phyloP scores from a whole-genome alignment of 2,113 vertebrate species.

The Melanerpes formicivorus region DNA sequence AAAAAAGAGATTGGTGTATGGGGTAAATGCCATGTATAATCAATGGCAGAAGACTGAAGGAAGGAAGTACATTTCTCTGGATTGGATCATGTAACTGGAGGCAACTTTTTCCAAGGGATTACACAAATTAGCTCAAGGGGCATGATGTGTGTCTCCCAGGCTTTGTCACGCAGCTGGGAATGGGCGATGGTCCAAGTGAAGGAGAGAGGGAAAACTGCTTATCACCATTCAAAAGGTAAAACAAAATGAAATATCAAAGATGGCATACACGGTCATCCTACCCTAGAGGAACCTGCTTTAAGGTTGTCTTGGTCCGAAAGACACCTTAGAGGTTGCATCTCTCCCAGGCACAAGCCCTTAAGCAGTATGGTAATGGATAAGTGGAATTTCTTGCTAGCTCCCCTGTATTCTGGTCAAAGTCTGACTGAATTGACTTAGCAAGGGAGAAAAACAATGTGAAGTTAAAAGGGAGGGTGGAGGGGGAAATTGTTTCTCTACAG shows the following conservation, averaged over 20 bases:
- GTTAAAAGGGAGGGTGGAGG: not conserved
- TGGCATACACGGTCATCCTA: not conserved
- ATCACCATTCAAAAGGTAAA: not conserved
- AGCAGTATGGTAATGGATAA: not conserved
- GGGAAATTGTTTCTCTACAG: not conserved
- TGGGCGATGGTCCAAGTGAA: not conserved
- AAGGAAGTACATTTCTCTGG: not conserved
- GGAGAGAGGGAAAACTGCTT: not conserved
- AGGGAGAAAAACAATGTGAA: not conserved
- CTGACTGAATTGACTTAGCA: not conserved
- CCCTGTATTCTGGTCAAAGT: not conserved
- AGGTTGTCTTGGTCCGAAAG: not conserved
- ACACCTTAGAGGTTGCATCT: not conserved
- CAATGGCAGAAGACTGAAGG: not conserved
- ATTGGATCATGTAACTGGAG: not conserved
- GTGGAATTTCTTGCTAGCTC: not conserved
- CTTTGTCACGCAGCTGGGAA: not conserved
- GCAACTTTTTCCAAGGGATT: not conserved
- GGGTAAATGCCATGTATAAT: not conserved
- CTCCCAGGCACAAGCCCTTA: not conserved
- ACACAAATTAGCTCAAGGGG: not conserved
- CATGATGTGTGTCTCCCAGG: not conserved
- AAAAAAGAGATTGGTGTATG: not conserved
- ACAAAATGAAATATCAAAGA: not conserved
- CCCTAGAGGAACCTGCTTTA: not conserved